Evolutionary conservation across 2,888 invertebrate genomes (phyloP).

Genomic region (Bellardia bayeri): DNA sequence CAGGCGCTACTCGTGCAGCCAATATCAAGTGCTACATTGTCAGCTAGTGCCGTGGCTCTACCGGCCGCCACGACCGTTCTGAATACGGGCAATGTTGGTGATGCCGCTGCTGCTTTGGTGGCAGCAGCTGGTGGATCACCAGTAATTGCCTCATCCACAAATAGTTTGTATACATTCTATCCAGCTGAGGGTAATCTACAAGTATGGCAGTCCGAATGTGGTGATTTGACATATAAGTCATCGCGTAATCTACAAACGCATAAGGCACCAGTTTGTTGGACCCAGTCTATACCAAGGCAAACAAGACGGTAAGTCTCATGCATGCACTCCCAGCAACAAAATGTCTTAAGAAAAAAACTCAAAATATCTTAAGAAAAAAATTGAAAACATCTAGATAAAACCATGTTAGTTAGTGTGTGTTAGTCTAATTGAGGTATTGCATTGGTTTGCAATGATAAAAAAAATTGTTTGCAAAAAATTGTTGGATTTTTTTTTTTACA

Average conservation of each 20-base stretch:
- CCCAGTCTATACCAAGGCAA: conserved; percentile 84
- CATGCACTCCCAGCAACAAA: conserved; percentile 39
- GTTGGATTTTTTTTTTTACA: conserved; percentile 1
- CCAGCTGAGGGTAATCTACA: conserved; percentile 84
- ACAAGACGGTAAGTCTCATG: conserved; percentile 83
- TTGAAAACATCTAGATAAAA: background rate
- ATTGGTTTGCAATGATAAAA: conserved; percentile 30
- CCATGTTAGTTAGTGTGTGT: conserved; percentile 33
- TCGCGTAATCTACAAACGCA: conserved; percentile 83
- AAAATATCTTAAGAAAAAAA: conserved; percentile 7
- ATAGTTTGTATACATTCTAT: conserved; percentile 84
- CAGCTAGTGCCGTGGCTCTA: conserved; percentile 75
- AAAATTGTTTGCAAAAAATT: conserved; percentile 5
- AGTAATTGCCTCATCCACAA: conserved; percentile 83
- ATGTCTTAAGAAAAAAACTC: background rate
- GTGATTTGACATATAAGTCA: conserved; percentile 84
- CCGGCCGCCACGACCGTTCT: conserved; percentile 74
- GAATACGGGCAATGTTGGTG: conserved; percentile 76
- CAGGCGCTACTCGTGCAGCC: conserved; percentile 82
- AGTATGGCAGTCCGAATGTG: conserved; percentile 84
- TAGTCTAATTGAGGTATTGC: conserved; percentile 72
- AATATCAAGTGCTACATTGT: conserved; percentile 81
- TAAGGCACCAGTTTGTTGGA: conserved; percentile 84
- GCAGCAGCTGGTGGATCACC: conserved; percentile 80
- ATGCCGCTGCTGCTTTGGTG: conserved; percentile 78